Evolutionary conservation across 2,888 invertebrate species (phyloP).

Genomic region (Belgica antarctica): DNA sequence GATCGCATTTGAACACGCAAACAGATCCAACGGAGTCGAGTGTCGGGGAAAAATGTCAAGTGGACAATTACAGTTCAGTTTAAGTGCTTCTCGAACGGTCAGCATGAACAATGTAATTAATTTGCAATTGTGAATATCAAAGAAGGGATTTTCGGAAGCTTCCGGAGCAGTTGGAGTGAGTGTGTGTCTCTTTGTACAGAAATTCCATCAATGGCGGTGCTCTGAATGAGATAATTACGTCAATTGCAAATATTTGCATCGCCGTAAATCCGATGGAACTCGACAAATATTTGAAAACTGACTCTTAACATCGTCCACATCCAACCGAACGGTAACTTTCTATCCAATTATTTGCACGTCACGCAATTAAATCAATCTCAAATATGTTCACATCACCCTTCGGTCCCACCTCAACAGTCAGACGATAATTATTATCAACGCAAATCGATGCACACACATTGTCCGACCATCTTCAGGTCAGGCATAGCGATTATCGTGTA

Average conservation of each 20-base stretch:
- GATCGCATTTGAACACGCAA: not conserved
- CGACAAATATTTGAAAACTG: not conserved
- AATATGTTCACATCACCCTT: not conserved
- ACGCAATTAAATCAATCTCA: slow-evolving; percentile 18
- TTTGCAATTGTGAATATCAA: slow-evolving; percentile 24
- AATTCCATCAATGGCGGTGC: slow-evolving; percentile 4
- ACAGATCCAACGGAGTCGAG: not conserved
- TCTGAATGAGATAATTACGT: not conserved
- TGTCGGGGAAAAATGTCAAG: slow-evolving; percentile 25
- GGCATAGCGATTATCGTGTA: slow-evolving; percentile 39
- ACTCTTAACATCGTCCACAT: not conserved
- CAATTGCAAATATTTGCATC: slow-evolving; percentile 5
- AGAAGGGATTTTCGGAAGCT: too few species aligned
- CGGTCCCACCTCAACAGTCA: not conserved
- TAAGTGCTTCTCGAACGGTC: slow-evolving; percentile 35
- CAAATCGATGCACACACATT: too few species aligned
- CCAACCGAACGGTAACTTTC: not conserved
- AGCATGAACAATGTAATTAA: slow-evolving; percentile 41
- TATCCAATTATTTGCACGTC: slow-evolving; percentile 1
- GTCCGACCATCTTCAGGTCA: not conserved
- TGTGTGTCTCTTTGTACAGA: not conserved
- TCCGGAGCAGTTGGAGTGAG: not conserved
- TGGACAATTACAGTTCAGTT: slow-evolving; percentile 31
- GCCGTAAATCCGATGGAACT: not conserved
- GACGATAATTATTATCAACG: too few species aligned